Base-by-base conservation (phyloP, 2,888 invertebrate species). In the Lithophane semibrunnea region DNA sequence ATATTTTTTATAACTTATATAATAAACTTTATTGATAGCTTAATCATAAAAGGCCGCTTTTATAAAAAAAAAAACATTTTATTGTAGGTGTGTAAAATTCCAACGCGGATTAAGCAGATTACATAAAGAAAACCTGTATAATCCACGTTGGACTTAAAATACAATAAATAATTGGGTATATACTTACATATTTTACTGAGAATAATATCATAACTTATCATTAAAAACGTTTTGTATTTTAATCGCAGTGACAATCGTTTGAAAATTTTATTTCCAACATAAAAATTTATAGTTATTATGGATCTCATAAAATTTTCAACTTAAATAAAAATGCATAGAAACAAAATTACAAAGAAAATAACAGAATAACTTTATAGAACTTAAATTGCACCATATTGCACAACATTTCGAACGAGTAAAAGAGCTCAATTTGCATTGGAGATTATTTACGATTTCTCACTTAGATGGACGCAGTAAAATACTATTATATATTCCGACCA, bases 401-500 rank as follows among this genome's bases (percentile, higher is more conserved):
- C n/a, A 24, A 56, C 8, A 82, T 42, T 24, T 54, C 2, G 5
- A 61, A n/a, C 8, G 29, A 4, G 24, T 3, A 47, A 47, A 65
- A 18, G 10, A n/a, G 8, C 3, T 47, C 49, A 64, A 37, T 75
- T 82, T 66, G 24, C 65, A 54, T 54, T 47, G 2, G 16, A 29
- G 7, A 54, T 60, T 60, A 21, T 47, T 24, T 13, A 42, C 9
- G 29, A 52, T n/a, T n/a, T 49, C 24, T 65, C 37, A 18, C 7
- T 29, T 29, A 37, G 18, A n/a, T 52, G 21, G 24, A 37, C 12
- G 52, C 10, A 44, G 24, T 63, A 56, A 37, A 58, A 47, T 24
- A 49, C 16, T 76, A 29, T 29, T 56, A 67, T 69, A 60, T 47
- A 80, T 73, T 80, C 52, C 16, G 37, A 49, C 29, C n/a, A 60